Evolutionary conservation across 2,888 invertebrate genomes (phyloP), one percentile per base, ranked within the genome.

Genomic region (Lasius fuliginosus): DNA sequence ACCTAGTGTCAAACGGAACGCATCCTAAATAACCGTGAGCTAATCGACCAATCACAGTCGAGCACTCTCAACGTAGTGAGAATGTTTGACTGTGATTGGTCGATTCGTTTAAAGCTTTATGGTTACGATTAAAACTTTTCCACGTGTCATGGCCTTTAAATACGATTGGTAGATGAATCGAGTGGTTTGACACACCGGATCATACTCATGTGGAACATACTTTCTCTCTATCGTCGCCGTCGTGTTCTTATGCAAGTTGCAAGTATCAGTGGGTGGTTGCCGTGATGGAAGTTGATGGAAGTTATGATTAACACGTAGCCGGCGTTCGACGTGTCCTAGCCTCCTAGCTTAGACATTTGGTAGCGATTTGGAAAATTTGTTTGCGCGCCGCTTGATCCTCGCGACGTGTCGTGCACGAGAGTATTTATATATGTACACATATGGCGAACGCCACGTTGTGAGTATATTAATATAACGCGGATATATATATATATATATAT

Each of bases 291-390:
- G 53, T 69, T 56, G 84, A 79, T 87, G 86, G 88, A 89, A 89
- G 85, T 89, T 82, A 90, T 90, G 89, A 65, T 90, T 87, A 89
- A 90, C 90, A 90, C 90, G 91, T 90, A 90, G 90, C 91, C 92
- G 92, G 92, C 88, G 89, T 90, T 91, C 87, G 91, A 92, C 92
- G 91, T 92, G 92, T 92, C 92, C 89, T 92, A 85, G 86, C 86
- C 85, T 91, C 82, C 86, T 87, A 87, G 90, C 82, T 85, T 87
- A 91, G 83, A 85, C 84, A 85, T 85, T 53, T 53, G 53, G 15
- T 46, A 71, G 71, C 27, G 73, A 85, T 85, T 85, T 85, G 69
- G 85, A 89, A 88, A 23, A 76, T 83, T 85, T 87, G 88, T 90
- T 53, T 86, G 88, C 86, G 86, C 86, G 84, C 89, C 79, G 82